Evolutionary conservation across 2,888 invertebrate genomes (phyloP), one percentile per base, ranked within the genome.

Genomic region (Acronicta leporina): DNA sequence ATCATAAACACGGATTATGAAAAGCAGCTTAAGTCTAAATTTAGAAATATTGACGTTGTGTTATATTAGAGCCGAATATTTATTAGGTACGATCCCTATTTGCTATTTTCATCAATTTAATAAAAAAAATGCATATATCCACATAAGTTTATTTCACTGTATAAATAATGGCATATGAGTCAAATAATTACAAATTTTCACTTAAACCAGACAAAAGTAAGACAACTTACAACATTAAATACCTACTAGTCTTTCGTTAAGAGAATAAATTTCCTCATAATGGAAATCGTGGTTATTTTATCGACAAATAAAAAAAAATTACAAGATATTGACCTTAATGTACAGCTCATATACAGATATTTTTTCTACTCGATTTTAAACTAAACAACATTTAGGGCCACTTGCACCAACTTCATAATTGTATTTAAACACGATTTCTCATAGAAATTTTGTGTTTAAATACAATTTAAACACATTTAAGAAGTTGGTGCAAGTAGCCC

Each of bases 31-130:
- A 91, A 90, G 71, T 84, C 88, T 2, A 94, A 92, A 79, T 93
- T 94, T 75, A 83, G 89, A 67, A 91, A 92, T 79, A 91, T 92
- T 73, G 90, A 92, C 73, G 88, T 94, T 41, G 92, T 94, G 35
- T 82, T 94, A 61, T 92, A 92, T 79, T 92, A 73, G 84, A 25
- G 25, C 6, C 43, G 6, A 33, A n/a, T 38, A 7, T 25, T 16
- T 25, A 5, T 45, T 27, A n/a, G n/a, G n/a, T n/a, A n/a, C n/a
- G n/a, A n/a, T n/a, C n/a, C n/a, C n/a, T n/a, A n/a, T 27, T 11
- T 7, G 16, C 14, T 10, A 38, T 35, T 43, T 14, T 9, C 14
- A 30, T 20, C 14, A 60, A 30, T 33, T 15, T 30, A 13, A 35
- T 55, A 45, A 68, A 59, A 77, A n/a, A 80, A 75, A 68, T 58